Base-by-base conservation (phyloP, 2,888 invertebrate genomes). In the Plutella xylostella region DNA sequence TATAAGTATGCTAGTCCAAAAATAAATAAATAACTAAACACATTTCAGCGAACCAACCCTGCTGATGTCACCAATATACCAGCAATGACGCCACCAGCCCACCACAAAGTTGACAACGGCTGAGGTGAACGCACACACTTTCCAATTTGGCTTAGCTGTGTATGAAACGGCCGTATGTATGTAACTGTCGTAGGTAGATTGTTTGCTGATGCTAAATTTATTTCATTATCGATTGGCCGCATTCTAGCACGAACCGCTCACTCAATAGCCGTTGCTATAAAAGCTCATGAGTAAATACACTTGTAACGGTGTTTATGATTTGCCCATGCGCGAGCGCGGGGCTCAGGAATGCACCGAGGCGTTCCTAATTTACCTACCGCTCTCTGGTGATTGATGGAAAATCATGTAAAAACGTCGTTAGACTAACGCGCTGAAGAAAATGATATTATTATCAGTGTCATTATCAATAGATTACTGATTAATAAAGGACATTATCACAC, bases 231-330 rank as follows among this genome's bases (percentile, higher is more conserved):
- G 69, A 73, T 72, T 72, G 72, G 68, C 72, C 76, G 77, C 79
- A 76, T 79, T 79, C 71, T 62, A 68, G 67, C 80, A 80, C 78
- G 79, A 67, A 68, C 73, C 57, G 62, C 56, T 64, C 65, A 63
- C 68, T 68, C 55, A 63, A 55, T 61, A 66, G 62, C 68, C 60
- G 69, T 68, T 73, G 65, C 70, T 71, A 68, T 71, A 71, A 19
- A 18, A 42, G 61, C 58, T 58, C 63, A 54, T 58, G 57, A 56
- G 65, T 67, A 68, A 72, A 72, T 70, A 73, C 62, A 18, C 21
- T 14, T 41, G 17, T 42, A 42, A 42, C 42, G 42, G 42, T 34
- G 34, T 21, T 34, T 34, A 33, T 42, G 42, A 42, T 42, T 42
- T 42, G 15, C 34, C 31, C 17, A 25, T 22, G 20, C 31, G 11